Evolutionary conservation across 2,113 vertebrate species (phyloP), one percentile per base, ranked within the genome.

Genomic region (Arothron firmamentum): DNA sequence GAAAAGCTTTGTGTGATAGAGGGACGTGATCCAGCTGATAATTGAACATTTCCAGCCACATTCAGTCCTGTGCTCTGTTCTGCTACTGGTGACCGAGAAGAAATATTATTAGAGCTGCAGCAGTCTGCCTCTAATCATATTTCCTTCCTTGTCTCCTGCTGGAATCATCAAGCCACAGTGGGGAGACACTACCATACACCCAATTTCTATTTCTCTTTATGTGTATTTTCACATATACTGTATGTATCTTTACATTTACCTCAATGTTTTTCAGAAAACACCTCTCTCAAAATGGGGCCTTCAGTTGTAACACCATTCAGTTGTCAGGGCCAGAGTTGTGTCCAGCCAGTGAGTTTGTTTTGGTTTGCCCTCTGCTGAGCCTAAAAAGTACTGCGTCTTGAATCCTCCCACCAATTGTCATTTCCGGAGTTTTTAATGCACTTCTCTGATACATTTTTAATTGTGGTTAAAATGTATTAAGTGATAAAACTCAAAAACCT

Each of bases 71-170:
- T 60, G 53, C 31, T 54, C 34, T 68, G 60, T 60, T 55, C 48
- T 82, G 52, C 42, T 60, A 19, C 59, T 72, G 59, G 59, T 64
- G 69, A 74, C 74, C 5, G 62, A 76, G 49, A 66, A 41, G 52
- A 83, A 70, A 78, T 79, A 62, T 79, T 75, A 83, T 82, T 82
- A 73, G 21, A 65, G 74, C 74, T 67, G 65, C 31, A 38, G 25
- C 72, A 71, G 62, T 74, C 71, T 62, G 69, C 69, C 70, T 19
- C 31, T 86, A 88, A 86, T 88, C 56, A 73, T 52, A 85, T 88
- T 86, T 85, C 66, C 77, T 70, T 62, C 51, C 56, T 74, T 72
- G 77, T 76, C 73, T 72, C 41, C 62, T 21, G 42, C 67, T 74
- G 67, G 17, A 64, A 76, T 41, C 31, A 59, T 68, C 65, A 66